Percentiles rank a stretch among this genome's conserved stretches.
These are phyloP conservation scores for Tricholaema leucomelas DNA, from an alignment of 2,113 vertebrate genomes.

Conservation along the genomic window DNA sequence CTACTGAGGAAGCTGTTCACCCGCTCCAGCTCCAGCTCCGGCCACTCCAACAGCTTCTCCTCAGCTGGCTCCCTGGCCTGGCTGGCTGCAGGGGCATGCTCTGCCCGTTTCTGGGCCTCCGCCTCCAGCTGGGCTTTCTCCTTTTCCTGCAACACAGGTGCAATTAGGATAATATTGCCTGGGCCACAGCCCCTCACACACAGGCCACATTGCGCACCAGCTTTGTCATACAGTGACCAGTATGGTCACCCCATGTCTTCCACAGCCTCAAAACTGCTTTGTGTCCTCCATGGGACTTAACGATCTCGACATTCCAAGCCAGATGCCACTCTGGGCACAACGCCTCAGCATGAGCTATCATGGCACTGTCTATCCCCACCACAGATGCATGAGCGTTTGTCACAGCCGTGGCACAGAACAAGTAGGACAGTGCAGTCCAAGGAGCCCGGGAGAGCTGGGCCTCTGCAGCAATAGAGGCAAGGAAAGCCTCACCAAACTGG, in stretches of 20 bases:
- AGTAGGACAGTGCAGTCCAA: not conserved
- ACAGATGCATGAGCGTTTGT: rapidly evolving
- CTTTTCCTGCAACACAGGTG: slow-evolving; percentile 79
- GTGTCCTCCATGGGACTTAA: rapidly evolving
- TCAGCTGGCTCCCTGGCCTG: slow-evolving; percentile 55
- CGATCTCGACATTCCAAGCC: not conserved
- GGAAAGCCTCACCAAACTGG: rapidly evolving
- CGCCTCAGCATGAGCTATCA: not conserved
- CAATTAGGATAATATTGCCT: not conserved
- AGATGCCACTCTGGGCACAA: not conserved
- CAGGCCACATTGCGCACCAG: not conserved
- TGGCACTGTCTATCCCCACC: rapidly evolving
- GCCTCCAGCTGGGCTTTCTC: slow-evolving; percentile 89
- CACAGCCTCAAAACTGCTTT: not conserved
- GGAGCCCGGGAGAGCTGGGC: not conserved
- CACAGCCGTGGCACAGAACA: rapidly evolving
- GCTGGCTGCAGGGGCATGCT: slow-evolving; percentile 61
- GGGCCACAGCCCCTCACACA: rapidly evolving
- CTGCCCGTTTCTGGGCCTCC: slow-evolving; percentile 71
- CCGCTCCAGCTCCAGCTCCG: slow-evolving; percentile 90
- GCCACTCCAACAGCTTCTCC: slow-evolving; percentile 91
- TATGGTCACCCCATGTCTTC: rapidly evolving
- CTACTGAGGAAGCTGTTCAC: slow-evolving; percentile 98
- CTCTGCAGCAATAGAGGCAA: not conserved
- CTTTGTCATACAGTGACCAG: not conserved